Base-by-base conservation (phyloP, 1,140 invertebrate species). In the Cydia fagiglandana region DNA sequence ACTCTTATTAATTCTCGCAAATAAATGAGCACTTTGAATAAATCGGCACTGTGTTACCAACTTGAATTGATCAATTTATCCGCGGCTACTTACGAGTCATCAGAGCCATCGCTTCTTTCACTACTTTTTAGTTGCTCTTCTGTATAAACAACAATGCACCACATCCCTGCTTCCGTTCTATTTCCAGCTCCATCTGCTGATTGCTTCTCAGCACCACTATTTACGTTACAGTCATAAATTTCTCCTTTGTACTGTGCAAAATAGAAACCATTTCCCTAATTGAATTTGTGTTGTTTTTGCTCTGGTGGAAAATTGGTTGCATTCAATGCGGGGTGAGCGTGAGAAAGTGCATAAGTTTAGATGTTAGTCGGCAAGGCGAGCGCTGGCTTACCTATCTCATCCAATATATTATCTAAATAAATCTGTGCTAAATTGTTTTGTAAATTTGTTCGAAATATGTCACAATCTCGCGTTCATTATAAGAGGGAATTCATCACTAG, bases 271-370 rank as follows among this genome's bases (percentile, higher is more conserved):
- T 86, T 85, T 84, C 73, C 84, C 83, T 90, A 91, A 92, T 90
- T 91, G 89, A 92, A 91, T 89, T 91, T 85, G 84, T 90, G 85
- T 89, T 89, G 86, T 88, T 90, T 87, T 88, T 85, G 80, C 77
- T 83, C 76, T 83, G 78, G 80, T 85, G 82, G 84, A 90, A 90
- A 91, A 92, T 92, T 91, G 86, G 83, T 84, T 87, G 83, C 82
- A 86, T 86, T 86, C 83, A 81, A 79, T 81, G 81, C 34, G 76
- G 66, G 28, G 66, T 74, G 82, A 84, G 78, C 88, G 90, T 91
- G 90, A 90, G 89, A 91, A 88, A 87, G 82, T 84, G 81, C 84
- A 84, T 78, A 80, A 82, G 83, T 80, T 85, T 76, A 61, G 56
- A 12, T 61, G 20, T 24, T 24, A 24, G 53, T 56, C 56, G 56